Percentiles rank a stretch among this genome's conserved stretches.
Evolutionary conservation across 2,113 vertebrate species (phyloP).

Genomic region (Tragulus kanchil): DNA sequence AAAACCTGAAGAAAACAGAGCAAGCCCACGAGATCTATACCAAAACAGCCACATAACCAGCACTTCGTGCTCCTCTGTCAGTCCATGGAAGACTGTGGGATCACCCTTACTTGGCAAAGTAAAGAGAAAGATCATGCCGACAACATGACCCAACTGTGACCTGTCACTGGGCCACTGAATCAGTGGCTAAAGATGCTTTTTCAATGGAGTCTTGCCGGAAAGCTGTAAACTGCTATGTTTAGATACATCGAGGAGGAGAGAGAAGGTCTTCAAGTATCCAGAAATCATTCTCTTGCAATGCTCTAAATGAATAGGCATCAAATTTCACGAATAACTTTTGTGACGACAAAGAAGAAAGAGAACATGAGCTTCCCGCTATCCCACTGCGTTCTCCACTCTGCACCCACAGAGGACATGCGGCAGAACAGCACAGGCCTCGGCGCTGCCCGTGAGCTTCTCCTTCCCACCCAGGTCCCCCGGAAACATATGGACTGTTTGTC

Average conservation of each 20-base stretch:
- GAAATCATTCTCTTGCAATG: neutral
- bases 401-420: neutral
- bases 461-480: accelerated
- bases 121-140: neutral
- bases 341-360: neutral
- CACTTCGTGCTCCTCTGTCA: neutral
- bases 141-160: neutral
- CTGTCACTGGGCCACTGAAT: neutral
- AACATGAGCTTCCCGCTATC: neutral
- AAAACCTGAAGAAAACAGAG: neutral
- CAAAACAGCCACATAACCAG: neutral
- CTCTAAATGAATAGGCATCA: neutral
- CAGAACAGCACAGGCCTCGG: accelerated
- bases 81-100: neutral
- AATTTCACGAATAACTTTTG: neutral
- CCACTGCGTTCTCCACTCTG: too few species aligned
- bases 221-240: neutral
- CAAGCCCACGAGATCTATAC: neutral
- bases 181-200: neutral
- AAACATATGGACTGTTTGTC: neutral
- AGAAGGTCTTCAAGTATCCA: neutral
- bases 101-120: neutral
- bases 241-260: neutral
- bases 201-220: neutral
- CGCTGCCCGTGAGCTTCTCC: neutral